phyloP scores from a whole-genome alignment of 2,113 vertebrate genomes.

The Cisticola juncidis region DNA sequence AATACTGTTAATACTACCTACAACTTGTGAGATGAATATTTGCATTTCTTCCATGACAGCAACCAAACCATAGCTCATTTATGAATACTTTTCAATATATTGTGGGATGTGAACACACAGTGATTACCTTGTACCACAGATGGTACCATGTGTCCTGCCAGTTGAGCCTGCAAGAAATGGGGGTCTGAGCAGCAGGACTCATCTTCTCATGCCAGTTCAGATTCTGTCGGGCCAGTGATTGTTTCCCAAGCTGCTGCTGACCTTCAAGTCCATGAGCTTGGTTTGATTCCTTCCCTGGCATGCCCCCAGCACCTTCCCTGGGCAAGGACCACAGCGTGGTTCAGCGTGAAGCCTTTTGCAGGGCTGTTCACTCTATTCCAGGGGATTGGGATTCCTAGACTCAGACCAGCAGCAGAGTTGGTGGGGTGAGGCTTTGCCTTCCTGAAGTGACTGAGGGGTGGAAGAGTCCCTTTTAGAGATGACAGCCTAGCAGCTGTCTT shows the following conservation, averaged over 20 bases:
- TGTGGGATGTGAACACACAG: background rate
- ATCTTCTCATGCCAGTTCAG: background rate
- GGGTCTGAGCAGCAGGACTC: background rate
- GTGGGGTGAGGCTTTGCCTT: background rate
- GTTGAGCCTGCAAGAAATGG: rapidly evolving
- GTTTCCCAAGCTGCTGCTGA: background rate
- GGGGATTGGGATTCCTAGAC: background rate
- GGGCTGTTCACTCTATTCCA: background rate
- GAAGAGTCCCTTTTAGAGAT: background rate
- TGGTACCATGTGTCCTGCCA: rapidly evolving
- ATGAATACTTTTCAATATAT: background rate
- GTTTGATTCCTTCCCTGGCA: background rate
- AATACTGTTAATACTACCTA: background rate
- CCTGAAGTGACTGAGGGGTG: background rate
- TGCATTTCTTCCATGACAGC: background rate
- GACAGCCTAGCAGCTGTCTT: background rate
- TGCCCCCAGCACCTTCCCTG: background rate
- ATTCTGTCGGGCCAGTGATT: no score
- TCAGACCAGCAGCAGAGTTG: background rate
- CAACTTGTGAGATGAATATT: background rate
- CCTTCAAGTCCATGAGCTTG: background rate
- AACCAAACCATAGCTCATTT: background rate
- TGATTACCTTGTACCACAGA: background rate
- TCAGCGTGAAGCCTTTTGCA: rapidly evolving
- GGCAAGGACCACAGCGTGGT: background rate